Evolutionary conservation across 2,797 vertebrate species (phyloP).

Genomic region (Craterocephalus amniculus): DNA sequence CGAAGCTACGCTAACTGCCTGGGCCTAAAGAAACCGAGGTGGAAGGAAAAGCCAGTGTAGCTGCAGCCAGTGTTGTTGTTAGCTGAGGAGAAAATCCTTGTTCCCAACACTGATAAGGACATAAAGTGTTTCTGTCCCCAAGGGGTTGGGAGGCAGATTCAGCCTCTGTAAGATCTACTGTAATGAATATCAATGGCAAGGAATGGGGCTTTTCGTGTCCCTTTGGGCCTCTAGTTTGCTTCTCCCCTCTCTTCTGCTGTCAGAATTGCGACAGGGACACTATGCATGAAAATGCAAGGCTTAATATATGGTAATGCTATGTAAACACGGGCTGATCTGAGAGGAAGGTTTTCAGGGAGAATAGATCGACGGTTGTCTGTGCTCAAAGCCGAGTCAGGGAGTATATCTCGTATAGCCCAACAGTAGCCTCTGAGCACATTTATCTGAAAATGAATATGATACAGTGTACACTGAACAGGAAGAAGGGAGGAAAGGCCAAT

Average conservation of each 20-base stretch:
- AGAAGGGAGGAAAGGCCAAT: constrained; percentile 36
- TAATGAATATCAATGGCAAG: constrained; percentile 83
- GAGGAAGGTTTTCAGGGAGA: constrained; percentile 69
- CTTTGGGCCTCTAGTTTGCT: constrained; percentile 71
- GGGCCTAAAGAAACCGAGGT: constrained; percentile 62
- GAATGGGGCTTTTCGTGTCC: constrained; percentile 63
- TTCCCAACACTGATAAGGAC: constrained; percentile 81
- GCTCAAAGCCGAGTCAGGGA: constrained; percentile 64
- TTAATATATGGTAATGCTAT: constrained; percentile 86
- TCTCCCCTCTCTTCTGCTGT: constrained; percentile 62
- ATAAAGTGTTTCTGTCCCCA: constrained; percentile 80
- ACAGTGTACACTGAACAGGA: constrained; percentile 74
- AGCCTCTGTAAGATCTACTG: constrained; percentile 76
- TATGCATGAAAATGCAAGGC: constrained; percentile 76
- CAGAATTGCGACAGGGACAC: constrained; percentile 70
- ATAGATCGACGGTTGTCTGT: constrained; percentile 58
- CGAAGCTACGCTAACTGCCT: constrained; percentile 57
- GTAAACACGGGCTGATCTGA: constrained; percentile 83
- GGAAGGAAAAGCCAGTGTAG: constrained; percentile 55
- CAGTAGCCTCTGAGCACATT: constrained; percentile 74
- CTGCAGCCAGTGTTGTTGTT: constrained; percentile 74
- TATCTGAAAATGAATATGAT: constrained; percentile 79
- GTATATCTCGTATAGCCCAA: constrained; percentile 67
- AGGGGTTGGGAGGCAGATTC: constrained; percentile 68
- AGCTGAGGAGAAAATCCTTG: constrained; percentile 80